Base-by-base conservation (phyloP, 2,797 vertebrate species). In the Spinibarbus caldwelli region DNA sequence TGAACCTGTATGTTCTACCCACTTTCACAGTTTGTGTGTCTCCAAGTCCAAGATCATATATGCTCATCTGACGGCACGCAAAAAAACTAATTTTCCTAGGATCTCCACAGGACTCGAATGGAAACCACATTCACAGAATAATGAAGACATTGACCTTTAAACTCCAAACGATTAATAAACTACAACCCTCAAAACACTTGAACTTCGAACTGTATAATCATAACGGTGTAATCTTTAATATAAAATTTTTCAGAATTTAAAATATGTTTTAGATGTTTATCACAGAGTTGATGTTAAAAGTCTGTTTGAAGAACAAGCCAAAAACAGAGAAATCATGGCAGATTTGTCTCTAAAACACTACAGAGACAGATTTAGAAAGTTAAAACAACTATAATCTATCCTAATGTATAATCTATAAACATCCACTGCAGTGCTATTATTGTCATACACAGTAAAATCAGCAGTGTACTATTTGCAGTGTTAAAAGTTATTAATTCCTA, bases 41-140 rank as follows among this genome's bases (percentile, higher is more conserved):
- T 68, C 73, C 47, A 76, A 49, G 79, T 31, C 26, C 31, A 47
- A 43, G 19, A 29, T 59, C 72, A 76, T 34, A 34, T 77, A 84
- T 78, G 62, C 26, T 78, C 47, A 77, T 31, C 64, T 54, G 45
- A 54, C 3, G 21, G 41, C 45, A 78, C 6, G 5, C 6, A 23
- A 68, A 77, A 77, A 76, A 68, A 43, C 2, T 4, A 72, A 86
- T 83, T 78, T 71, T 84, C 68, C 75, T 8, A 45, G 81, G 43
- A 84, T 38, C 57, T 54, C 15, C 29, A 66, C 8, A 80, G 26
- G 26, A 59, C 5, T 26, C n/a, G 5, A 82, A 59, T 26, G 9
- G 47, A 72, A 38, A 54, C 11, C 66, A 52, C 21, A 26, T 23
- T 41, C 15, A 54, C 47, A 70, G 15, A 54, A 49, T 19, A 49